Evolutionary conservation across 2,113 vertebrate species (phyloP).

Genomic region (Chlamydotis undulata): DNA sequence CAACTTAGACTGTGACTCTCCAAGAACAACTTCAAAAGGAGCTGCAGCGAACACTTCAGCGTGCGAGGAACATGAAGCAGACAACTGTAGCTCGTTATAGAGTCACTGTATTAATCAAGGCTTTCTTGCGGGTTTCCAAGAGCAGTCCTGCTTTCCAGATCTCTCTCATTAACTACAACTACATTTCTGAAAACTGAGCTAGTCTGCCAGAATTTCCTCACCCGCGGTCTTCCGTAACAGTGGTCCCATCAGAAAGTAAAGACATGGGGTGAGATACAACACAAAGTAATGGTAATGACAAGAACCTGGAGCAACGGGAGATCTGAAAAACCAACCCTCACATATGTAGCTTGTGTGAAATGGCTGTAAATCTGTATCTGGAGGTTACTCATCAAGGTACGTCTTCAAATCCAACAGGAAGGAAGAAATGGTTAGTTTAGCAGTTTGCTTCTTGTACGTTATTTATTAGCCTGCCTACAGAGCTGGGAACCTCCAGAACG

Average conservation of each 20-base stretch:
- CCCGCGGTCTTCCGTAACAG: not conserved
- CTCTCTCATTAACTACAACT: not conserved
- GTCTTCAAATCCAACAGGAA: not conserved
- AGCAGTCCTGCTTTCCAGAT: not conserved
- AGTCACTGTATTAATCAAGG: not conserved
- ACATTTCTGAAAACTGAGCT: not conserved
- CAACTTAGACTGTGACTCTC: not conserved
- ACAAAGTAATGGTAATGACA: not conserved
- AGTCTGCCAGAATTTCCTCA: not conserved
- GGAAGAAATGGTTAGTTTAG: not conserved
- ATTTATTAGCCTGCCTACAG: not conserved
- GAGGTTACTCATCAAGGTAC: not conserved
- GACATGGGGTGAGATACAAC: fast-evolving
- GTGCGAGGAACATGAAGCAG: not conserved
- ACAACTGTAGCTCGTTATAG: not conserved
- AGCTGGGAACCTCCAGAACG: not conserved
- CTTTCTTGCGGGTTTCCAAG: not conserved
- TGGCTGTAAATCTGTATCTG: not conserved
- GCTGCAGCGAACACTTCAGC: not conserved
- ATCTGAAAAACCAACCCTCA: not conserved
- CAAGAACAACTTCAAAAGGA: not conserved
- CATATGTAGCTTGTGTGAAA: fast-evolving
- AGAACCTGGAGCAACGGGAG: fast-evolving
- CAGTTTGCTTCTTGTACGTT: not conserved
- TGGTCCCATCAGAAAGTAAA: not conserved